These are phyloP conservation scores for Tragelaphus scriptus DNA, from an alignment of 2,113 vertebrate species.

Conservation along the genomic window DNA sequence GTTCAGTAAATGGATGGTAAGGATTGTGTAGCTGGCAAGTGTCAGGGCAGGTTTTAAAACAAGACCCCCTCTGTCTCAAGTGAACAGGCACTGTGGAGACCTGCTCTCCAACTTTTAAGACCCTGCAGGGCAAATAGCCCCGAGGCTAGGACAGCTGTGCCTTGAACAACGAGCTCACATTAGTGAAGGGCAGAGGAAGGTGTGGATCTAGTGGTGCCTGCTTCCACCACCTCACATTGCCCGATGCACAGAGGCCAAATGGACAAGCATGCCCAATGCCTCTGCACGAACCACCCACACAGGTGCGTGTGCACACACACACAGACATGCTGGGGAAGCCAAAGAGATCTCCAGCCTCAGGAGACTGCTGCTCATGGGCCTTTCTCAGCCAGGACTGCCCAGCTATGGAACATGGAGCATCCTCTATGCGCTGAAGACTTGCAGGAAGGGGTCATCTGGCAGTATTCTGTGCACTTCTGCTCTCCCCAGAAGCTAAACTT, in stretches of 20 bases:
- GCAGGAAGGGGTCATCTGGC: accelerated
- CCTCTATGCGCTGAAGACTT: accelerated
- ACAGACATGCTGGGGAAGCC: not conserved
- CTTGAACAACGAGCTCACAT: not conserved
- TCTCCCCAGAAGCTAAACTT: not conserved
- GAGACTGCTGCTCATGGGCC: accelerated
- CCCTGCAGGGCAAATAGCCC: not conserved
- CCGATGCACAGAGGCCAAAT: not conserved
- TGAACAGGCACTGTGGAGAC: not conserved
- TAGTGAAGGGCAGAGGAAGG: not conserved
- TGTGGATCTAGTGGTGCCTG: accelerated
- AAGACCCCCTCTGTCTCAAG: not conserved
- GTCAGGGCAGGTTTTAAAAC: not conserved
- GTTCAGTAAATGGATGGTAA: accelerated
- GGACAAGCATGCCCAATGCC: not conserved
- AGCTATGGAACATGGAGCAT: accelerated
- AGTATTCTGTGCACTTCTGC: not conserved
- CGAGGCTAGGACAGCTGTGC: not conserved
- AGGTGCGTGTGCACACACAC: not conserved
- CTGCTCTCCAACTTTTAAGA: accelerated
- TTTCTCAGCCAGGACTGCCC: accelerated
- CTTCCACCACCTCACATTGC: not conserved
- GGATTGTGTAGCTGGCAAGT: accelerated
- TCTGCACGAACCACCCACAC: not conserved
- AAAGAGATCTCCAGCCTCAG: not conserved